A percentile compares a stretch with the other conserved stretches of the same genome.
phyloP scores from a whole-genome alignment of 2,888 invertebrate species.

The Ferrisia virgata region DNA sequence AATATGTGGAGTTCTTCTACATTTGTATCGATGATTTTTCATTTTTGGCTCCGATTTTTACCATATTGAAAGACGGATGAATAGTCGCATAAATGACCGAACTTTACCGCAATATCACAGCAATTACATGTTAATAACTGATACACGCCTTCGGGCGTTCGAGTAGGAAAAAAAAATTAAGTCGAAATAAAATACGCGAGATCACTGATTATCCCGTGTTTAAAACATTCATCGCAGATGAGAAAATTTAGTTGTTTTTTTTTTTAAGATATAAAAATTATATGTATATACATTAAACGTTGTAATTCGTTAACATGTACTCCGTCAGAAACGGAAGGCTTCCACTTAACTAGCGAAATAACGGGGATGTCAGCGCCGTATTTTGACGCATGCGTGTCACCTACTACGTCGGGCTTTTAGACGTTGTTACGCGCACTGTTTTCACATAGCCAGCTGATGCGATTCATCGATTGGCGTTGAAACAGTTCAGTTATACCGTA shows the following conservation, averaged over 20 bases:
- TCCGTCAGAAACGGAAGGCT: conserved; percentile 35
- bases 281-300: conserved; percentile 30
- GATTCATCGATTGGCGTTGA: conserved; percentile 42
- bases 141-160: conserved; percentile 37
- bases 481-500: conserved; percentile 20
- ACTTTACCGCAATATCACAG: conserved; percentile 19
- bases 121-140: conserved; percentile 37
- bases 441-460: conserved; percentile 41
- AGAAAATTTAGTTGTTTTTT: conserved; percentile 20
- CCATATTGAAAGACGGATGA: conserved; percentile 22
- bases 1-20: conserved; percentile 23
- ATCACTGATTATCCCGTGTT: conserved; percentile 35
- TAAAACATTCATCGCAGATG: conserved; percentile 31
- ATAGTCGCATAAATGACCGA: conserved; percentile 15
- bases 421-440: conserved; percentile 7
- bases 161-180: neutral
- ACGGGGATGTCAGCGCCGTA: conserved; percentile 35
- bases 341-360: conserved; percentile 38
- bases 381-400: conserved; percentile 35
- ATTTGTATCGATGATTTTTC: conserved; percentile 20
- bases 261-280: neutral
- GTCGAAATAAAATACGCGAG: neutral
- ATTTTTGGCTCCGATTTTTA: conserved; percentile 34
- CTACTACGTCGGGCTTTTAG: conserved; percentile 8
- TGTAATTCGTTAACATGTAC: conserved; percentile 33